Conservation (phyloP, 2,113 vertebrate genomes). For the Sceloporus tristichus region DNA sequence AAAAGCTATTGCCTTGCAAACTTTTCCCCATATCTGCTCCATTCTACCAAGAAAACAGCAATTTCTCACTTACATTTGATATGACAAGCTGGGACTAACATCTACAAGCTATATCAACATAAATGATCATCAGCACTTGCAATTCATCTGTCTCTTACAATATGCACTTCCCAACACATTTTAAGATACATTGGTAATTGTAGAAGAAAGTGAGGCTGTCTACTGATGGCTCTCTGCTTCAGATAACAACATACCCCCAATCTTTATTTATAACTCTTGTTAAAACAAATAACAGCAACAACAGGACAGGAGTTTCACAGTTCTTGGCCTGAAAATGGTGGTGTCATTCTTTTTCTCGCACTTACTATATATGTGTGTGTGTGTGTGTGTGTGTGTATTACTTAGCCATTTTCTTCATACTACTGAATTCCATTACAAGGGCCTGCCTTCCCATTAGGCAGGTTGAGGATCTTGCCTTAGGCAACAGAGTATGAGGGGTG, state of each 20-base stretch:
- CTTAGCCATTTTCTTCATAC: background rate
- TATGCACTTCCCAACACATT: slow-evolving; percentile 49
- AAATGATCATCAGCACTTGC: slow-evolving; percentile 52
- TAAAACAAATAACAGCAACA: slow-evolving; percentile 9
- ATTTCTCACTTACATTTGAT: slow-evolving; percentile 33
- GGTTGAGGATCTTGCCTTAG: too few species aligned
- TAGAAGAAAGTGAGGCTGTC: slow-evolving; percentile 43
- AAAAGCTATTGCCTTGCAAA: slow-evolving; percentile 41
- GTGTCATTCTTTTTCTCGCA: slow-evolving; percentile 37
- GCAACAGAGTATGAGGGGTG: too few species aligned
- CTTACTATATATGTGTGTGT: background rate
- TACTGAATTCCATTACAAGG: background rate
- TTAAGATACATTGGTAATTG: slow-evolving; percentile 45
- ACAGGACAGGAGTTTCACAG: slow-evolving; percentile 46
- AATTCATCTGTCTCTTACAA: slow-evolving; percentile 60
- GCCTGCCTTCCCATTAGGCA: too few species aligned
- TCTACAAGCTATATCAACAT: slow-evolving; percentile 41
- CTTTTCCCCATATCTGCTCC: slow-evolving; percentile 30
- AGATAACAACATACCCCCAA: slow-evolving; percentile 53
- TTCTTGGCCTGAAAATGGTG: slow-evolving; percentile 53
- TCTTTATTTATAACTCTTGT: slow-evolving; percentile 49
- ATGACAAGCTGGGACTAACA: slow-evolving; percentile 49
- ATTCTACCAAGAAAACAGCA: slow-evolving; percentile 40
- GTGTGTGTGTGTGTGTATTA: too few species aligned
- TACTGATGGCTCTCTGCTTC: slow-evolving; percentile 55